Evolutionary conservation across 2,888 invertebrate genomes (phyloP), one percentile per base, ranked within the genome.

Genomic region (Ornithoptera alexandrae): DNA sequence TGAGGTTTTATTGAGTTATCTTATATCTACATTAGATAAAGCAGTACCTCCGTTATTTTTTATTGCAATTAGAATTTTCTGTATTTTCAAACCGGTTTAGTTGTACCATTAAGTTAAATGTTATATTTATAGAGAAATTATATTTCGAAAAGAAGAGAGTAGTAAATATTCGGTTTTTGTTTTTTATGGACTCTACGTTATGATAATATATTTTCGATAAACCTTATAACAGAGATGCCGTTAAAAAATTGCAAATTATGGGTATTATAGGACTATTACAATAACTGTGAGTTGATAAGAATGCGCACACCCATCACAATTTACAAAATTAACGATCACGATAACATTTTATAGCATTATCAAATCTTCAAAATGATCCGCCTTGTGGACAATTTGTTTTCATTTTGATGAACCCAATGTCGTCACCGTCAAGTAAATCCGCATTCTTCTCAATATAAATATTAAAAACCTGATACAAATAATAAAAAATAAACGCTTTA

Each of bases 401-500:
- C 56, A 69, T 69, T 57, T 65, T 61, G 69, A 56, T 57, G 62
- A 36, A 50, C 46, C 64, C 65, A 67, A 71, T 67, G 67, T 58
- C 70, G 70, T 71, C 70, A 71, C 42, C 63, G 60, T 67, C 12
- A 63, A 68, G 42, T 64, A 64, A 63, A 71, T 71, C 70, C 70
- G 70, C 70, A 71, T 71, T 71, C 70, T 60, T 67, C 39, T 60
- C 30, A 24, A 62, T 67, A 67, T 57, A 68, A 67, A 60, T 64
- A 67, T 65, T 65, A 57, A 71, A 71, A 71, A 71, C 70, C 70
- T 67, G 70, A 59, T 67, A 67, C 60, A 60, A 70, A 58, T 65
- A 24, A 46, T 57, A 67, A 68, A 53, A 70, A 67, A 71, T 71
- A 71, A 71, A 67, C 67, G 70, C 61, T 71, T 71, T 71, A 67